A percentile compares a stretch with the other conserved stretches of the same genome.
Conservation (phyloP, 2,113 vertebrate genomes). For the Proteles cristata region DNA sequence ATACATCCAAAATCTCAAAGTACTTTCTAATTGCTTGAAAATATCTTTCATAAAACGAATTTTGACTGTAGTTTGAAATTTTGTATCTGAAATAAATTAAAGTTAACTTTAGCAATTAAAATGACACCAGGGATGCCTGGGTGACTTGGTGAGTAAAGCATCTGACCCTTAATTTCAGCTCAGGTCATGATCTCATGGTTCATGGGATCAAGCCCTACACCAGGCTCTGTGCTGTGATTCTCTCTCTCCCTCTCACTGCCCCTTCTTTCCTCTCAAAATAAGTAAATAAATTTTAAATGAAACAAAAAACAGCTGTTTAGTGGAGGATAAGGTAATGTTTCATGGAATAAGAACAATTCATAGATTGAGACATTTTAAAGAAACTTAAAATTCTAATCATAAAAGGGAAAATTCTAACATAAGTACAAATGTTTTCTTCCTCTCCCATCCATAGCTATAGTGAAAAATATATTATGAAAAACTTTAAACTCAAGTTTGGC, state of each 20-base stretch:
- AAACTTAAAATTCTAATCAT: neutral
- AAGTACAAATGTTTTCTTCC: neutral
- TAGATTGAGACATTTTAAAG: neutral
- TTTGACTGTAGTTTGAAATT: neutral
- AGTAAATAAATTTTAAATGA: too few species aligned
- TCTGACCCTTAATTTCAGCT: too few species aligned
- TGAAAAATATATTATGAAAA: neutral
- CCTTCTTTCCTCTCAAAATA: too few species aligned
- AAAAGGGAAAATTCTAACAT: neutral
- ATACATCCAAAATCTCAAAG: neutral
- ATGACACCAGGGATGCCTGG: neutral
- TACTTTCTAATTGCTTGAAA: constrained; percentile 2
- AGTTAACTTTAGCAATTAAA: neutral
- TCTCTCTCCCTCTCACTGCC: too few species aligned
- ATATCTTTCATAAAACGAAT: neutral
- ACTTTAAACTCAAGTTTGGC: neutral
- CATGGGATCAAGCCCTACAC: too few species aligned
- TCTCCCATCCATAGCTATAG: neutral
- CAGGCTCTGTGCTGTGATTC: too few species aligned
- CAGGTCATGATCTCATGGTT: too few species aligned
- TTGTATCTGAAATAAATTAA: constrained; percentile 1
- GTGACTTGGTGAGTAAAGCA: too few species aligned
- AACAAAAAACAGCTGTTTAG: neutral
- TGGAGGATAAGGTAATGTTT: neutral
- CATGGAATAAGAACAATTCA: neutral